Base-by-base conservation (phyloP, 2,888 invertebrate species). In the Stenotaenia linearis region DNA sequence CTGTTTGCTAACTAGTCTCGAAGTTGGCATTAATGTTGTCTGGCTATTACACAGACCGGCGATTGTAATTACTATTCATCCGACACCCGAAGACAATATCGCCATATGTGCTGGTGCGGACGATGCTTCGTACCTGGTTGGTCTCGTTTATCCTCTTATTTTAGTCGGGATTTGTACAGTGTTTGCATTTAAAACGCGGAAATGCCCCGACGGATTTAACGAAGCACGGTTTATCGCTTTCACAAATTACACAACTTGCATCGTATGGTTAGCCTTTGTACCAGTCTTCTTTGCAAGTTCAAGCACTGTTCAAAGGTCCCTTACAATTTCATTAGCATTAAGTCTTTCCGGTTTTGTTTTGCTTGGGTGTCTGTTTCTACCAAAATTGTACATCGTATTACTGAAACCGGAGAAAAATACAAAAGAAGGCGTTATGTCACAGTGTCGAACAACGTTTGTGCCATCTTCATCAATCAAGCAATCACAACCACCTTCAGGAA, bases 141-240 rank as follows among this genome's bases (percentile, higher is more conserved):
- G 88, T 0, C 85, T 90, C 35, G 84, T 88, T 40, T 90, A 89
- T 82, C 89, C 90, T 0, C 87, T 89, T 61, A 80, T 89, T 37
- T 84, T 90, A 23, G 88, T 89, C 81, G 86, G 88, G 1, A 83
- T 87, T 50, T 89, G 89, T 83, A 88, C 89, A 0, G 85, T 89
- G 10, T 90, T 89, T 83, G 90, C 89, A 18, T 85, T 89, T 80
- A 88, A 88, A 83, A 89, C 89, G 7, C 84, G 90, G 77, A 90
- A 89, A 83, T 89, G 89, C 81, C 90, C 90, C 0, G 89, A 88
- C 80, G 89, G 89, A 0, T 90, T 90, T 84, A 90, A 89, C 84
- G 90, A 90, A 84, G 88, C 89, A 0, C 86, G 89, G 10, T 88
- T 88, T 83, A 88, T 90, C 79, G 88, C 88, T 6, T 89, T 89